Conservation (phyloP, 2,888 invertebrate genomes). For the Helicoverpa assulta region DNA sequence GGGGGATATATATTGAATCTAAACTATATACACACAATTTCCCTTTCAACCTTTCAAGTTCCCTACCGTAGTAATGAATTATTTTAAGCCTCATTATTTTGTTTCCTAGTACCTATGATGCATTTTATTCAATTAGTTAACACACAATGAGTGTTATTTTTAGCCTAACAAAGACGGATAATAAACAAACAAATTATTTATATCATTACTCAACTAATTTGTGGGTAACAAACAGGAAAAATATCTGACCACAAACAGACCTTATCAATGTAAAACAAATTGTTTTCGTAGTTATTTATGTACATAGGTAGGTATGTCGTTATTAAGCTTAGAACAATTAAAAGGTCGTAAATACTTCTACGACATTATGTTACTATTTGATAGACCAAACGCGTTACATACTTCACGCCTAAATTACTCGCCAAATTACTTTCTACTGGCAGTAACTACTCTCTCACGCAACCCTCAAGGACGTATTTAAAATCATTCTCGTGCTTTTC, state of each 20-base stretch:
- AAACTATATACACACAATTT: too few species aligned
- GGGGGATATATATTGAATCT: too few species aligned
- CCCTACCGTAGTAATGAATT: too few species aligned
- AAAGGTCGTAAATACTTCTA: conserved; percentile 12
- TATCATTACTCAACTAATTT: conserved; percentile 16
- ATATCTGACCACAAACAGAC: conserved; percentile 38
- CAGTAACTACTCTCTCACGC: conserved; percentile 67
- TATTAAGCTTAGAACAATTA: conserved; percentile 12
- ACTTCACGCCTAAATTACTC: conserved; percentile 48
- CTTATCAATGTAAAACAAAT: conserved; percentile 35
- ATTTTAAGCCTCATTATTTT: too few species aligned
- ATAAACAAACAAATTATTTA: conserved; percentile 8
- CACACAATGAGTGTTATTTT: conserved; percentile 3
- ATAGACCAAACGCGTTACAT: conserved; percentile 24
- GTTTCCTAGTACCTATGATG: too few species aligned
- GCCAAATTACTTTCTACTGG: conserved; percentile 46
- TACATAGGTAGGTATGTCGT: background rate
- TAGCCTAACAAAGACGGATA: conserved; percentile 11
- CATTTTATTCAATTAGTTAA: background rate
- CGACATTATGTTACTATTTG: conserved; percentile 22
- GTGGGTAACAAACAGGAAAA: conserved; percentile 43
- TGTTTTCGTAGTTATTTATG: conserved; percentile 22
- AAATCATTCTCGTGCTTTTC: conserved; percentile 73
- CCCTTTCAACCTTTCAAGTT: too few species aligned
- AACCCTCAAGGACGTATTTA: conserved; percentile 73